These are phyloP conservation scores for Eugnorisma glareosa DNA, from an alignment of 2,888 invertebrate species.

Conservation along the genomic window DNA sequence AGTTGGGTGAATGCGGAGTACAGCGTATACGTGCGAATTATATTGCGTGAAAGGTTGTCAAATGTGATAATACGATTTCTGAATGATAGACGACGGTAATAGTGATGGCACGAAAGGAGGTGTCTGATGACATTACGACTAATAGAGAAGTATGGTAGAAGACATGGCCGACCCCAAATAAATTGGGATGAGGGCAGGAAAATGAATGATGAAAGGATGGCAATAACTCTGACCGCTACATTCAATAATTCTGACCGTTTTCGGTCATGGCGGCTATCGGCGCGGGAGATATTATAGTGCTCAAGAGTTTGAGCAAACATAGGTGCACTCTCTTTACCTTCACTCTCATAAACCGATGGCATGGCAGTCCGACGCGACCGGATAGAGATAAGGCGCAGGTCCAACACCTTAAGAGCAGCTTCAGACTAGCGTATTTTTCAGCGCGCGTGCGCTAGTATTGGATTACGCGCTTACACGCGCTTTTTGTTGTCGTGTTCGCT, in stretches of 20 bases:
- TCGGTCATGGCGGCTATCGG: not conserved
- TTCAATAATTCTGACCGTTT: not conserved
- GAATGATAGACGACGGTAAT: not conserved
- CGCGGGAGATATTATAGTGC: not conserved
- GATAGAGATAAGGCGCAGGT: not conserved
- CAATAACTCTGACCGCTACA: not conserved
- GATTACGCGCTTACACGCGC: too few species aligned
- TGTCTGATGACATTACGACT: too few species aligned
- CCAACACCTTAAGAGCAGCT: not conserved
- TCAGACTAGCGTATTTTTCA: too few species aligned
- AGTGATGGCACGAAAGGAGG: not conserved
- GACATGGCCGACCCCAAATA: too few species aligned
- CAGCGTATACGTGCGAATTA: not conserved
- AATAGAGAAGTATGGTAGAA: too few species aligned
- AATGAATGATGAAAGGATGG: too few species aligned
- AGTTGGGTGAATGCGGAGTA: not conserved
- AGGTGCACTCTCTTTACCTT: too few species aligned
- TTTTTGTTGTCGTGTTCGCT: too few species aligned
- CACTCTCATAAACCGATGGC: not conserved
- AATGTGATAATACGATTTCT: not conserved
- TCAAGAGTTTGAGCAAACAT: not conserved
- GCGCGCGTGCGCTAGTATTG: too few species aligned
- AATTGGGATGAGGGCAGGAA: too few species aligned
- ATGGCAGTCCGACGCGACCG: not conserved
- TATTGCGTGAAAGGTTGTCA: not conserved